A percentile compares a stretch with the other conserved stretches of the same genome.
Conservation (phyloP, 2,888 invertebrate genomes). For the Lithophane socia region DNA sequence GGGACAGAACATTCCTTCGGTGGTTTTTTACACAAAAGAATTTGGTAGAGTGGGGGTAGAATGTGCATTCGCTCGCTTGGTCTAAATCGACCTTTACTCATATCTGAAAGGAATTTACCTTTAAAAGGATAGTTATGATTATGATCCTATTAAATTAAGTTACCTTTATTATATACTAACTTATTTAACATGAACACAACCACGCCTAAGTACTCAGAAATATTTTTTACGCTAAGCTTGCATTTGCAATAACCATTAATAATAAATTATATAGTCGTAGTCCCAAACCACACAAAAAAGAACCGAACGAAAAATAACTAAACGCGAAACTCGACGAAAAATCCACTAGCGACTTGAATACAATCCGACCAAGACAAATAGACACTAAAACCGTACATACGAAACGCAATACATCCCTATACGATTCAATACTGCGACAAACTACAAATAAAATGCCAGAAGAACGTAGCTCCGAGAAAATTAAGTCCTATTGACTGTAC, state of each 20-base stretch:
- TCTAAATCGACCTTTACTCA: no score
- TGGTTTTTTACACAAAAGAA: no score
- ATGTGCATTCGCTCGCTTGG: no score
- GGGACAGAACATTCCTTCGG: no score
- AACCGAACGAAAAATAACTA: constrained; percentile 8
- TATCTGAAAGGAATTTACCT: background rate
- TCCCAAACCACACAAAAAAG: background rate
- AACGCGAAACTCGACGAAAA: constrained; percentile 26
- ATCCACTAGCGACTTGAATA: constrained; percentile 44
- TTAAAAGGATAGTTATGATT: background rate
- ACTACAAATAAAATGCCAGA: constrained; percentile 73
- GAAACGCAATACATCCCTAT: constrained; percentile 57
- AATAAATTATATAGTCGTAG: background rate
- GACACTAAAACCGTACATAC: constrained; percentile 57
- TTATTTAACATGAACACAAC: background rate
- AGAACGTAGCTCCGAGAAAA: constrained; percentile 76
- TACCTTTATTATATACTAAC: background rate
- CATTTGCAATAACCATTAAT: background rate
- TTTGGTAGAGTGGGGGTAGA: no score
- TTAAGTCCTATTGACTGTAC: constrained; percentile 81
- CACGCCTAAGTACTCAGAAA: background rate
- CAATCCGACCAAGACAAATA: constrained; percentile 59
- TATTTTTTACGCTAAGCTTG: background rate
- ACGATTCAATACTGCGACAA: constrained; percentile 69
- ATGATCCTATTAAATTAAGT: background rate